Base-by-base conservation (phyloP, 2,888 invertebrate species). In the Chrysolina haemoptera region DNA sequence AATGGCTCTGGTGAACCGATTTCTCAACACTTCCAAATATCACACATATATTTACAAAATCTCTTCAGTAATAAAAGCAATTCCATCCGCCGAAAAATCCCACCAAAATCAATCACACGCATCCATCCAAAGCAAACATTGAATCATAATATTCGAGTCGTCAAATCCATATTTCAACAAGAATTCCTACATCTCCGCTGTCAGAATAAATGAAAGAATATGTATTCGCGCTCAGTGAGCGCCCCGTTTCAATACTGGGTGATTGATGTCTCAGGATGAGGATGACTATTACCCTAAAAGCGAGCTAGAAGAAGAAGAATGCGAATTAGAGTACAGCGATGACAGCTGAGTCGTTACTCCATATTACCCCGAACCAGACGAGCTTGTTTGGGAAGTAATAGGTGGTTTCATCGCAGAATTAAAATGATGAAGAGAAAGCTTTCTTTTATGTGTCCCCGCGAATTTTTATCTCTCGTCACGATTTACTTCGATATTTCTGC, bases 351-450 rank as follows among this genome's bases (percentile, higher is more conserved):
- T 82, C 82, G 81, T 83, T 83, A 82, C 79, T 83, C 76, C 76
- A 79, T 78, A 81, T 82, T 82, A 81, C 80, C 66, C 71, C 67
- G n/a, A 69, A 79, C 68, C 72, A 70, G 78, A 53, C 74, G 76
- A 77, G 75, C 82, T 80, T 81, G 80, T 82, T 82, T 81, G 77
- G 73, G 77, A 82, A 80, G 83, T 81, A 81, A 83, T 82, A 82
- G 82, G 81, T 76, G 77, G 79, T 78, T 76, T 80, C 81, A 78
- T 81, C 78, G 76, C 79, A 73, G 80, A 82, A 83, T 82, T 82
- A 82, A 82, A 81, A 81, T 82, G 82, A 82, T 80, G 80, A 80
- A 78, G 80, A 79, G 75, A 79, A 78, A 79, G 79, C 76, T 80
- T 75, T 77, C 77, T 79, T 80, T 83, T 76, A 78, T 78, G 77